phyloP scores from a whole-genome alignment of 2,797 vertebrate species.

The Crenuchus spilurus region DNA sequence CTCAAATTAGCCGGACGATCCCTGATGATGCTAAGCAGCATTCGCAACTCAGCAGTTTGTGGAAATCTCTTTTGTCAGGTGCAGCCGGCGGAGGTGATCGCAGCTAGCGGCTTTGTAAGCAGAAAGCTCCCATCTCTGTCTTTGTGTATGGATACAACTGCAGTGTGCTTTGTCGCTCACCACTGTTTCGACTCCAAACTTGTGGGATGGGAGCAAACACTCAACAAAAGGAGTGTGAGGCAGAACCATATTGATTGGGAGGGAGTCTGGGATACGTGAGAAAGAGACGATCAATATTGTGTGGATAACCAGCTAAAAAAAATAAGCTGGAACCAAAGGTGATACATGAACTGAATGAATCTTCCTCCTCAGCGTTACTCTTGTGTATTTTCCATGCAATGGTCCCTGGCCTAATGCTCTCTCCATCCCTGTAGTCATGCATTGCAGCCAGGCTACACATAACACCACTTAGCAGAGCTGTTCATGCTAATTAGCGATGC shows the following conservation, averaged over 20 bases:
- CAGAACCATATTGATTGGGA: slow-evolving; percentile 32
- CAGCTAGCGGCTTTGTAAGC: slow-evolving; percentile 52
- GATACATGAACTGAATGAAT: slow-evolving; percentile 22
- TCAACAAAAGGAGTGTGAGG: slow-evolving; percentile 18
- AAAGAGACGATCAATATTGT: slow-evolving; percentile 40
- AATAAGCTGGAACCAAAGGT: slow-evolving; percentile 6
- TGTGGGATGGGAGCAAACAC: slow-evolving; percentile 13
- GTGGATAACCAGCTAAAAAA: slow-evolving; percentile 27
- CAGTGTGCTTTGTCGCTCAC: neutral
- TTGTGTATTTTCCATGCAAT: neutral
- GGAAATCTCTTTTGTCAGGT: slow-evolving; percentile 68
- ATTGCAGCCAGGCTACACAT: slow-evolving; percentile 21
- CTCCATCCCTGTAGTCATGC: slow-evolving; percentile 27
- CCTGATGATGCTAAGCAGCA: slow-evolving; percentile 35
- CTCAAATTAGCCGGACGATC: slow-evolving; percentile 46
- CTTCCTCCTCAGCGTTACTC: neutral
- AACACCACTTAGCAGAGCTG: slow-evolving; percentile 31
- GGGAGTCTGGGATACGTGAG: slow-evolving; percentile 56
- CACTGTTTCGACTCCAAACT: neutral
- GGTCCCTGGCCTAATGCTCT: slow-evolving; percentile 22
- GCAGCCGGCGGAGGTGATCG: slow-evolving; percentile 52
- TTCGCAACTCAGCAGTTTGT: slow-evolving; percentile 67
- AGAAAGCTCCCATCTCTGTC: slow-evolving; percentile 51
- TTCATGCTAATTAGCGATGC: slow-evolving; percentile 34
- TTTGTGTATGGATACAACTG: slow-evolving; percentile 46